Evolutionary conservation across 2,113 vertebrate genomes (phyloP), one percentile per base, ranked within the genome.

Genomic region (Oreochromis spilurus): DNA sequence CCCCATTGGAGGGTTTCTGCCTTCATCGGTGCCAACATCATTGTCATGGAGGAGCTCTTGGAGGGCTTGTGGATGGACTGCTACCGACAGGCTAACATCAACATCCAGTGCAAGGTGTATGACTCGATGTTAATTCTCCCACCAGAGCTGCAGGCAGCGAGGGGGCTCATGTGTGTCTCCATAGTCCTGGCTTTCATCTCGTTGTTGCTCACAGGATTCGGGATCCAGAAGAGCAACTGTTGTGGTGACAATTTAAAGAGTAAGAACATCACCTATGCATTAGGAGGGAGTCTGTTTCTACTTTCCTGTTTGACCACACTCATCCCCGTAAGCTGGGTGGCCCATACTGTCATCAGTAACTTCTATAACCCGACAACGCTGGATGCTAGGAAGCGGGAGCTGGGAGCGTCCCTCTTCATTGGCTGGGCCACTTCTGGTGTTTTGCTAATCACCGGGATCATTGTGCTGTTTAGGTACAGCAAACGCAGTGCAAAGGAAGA

Each of bases 1-100:
- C 98, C 98, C 1, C 98, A 98, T 84, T 99, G 98, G 98, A 96
- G 94, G 91, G 97, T 99, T 34, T 98, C 98, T 0, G 97, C 98
- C 14, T 96, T 98, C 84, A 94, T 97, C 16, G 96, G 96, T 2
- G 95, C 95, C 86, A 98, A 98, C 92, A 94, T 97, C 65, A 95
- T 97, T 1, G 88, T 96, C 9, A 95, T 96, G 92, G 96, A 97
- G 90, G 94, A 92, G 2, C 93, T 95, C 38, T 99, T 97, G 97
- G 98, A 99, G 91, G 98, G 98, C 3, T 93, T 99, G 60, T 99
- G 98, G 98, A 98, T 98, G 97, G 97, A 95, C 91, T 99, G 98
- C 87, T 45, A 94, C 88, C 95, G 93, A 10, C 98, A 99, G 24
- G 94, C 94, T 26, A 93, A 96, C 79, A 79, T 96, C 84, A 93